Base-by-base conservation (phyloP, 2,888 invertebrate genomes). In the Cyrtodaria siliqua region DNA sequence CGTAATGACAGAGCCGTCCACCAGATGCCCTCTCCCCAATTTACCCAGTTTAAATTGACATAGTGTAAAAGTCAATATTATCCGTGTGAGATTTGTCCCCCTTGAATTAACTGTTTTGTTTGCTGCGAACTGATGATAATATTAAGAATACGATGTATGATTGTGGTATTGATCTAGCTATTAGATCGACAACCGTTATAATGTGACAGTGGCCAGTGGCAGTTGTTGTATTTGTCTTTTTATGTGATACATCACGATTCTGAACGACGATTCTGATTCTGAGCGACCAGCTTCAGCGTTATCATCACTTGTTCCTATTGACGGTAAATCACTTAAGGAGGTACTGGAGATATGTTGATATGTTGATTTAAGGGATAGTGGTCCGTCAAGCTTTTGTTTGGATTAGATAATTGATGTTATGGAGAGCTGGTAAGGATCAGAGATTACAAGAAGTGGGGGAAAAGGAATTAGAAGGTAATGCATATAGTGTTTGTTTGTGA, bases 121-220 rank as follows among this genome's bases (percentile, higher is more conserved):
- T 38, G 66, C 49, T 47, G 33, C 26, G 40, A 42, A 49, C 63
- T 61, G 67, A 68, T 67, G 73, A 68, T 67, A 63, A 42, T 67
- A 67, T 62, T 73, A 64, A 70, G 75, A 76, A 76, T 70, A 66
- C 70, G 75, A 76, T 62, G 66, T 50, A 76, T 76, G 70, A 76
- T 71, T 57, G 56, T 40, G 50, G 62, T 76, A 76, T 76, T 76
- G 76, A 74, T 74, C 71, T 59, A 67, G 40, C 62, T 63, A 71
- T 75, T 78, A 82, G 76, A 76, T 56, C 69, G 62, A 66, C 69
- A 71, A 52, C 57, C 33, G 62, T 38, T 62, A 67, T 77, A 68
- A 77, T 77, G 60, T 71, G 77, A 71, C 77, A 57, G 59, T 71
- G 68, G 38, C 59, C 68, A 68, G 57, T 67, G 57, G 77, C 47